phyloP scores from a whole-genome alignment of 2,797 vertebrate species.

The Clarias platycephalus region DNA sequence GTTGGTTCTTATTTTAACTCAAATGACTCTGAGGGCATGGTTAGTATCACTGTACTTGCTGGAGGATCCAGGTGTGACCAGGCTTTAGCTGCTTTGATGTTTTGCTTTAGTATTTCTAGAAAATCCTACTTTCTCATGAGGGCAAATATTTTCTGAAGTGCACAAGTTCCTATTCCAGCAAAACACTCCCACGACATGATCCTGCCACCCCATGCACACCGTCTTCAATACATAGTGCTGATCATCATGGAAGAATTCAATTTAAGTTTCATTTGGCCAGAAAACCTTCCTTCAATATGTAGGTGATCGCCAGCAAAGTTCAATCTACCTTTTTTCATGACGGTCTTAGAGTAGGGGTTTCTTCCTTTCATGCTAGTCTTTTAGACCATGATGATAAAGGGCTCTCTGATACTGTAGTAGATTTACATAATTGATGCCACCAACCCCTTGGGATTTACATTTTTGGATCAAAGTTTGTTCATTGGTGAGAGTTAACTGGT shows the following conservation, averaged over 20 bases:
- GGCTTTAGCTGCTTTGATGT: not conserved
- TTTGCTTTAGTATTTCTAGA: not conserved
- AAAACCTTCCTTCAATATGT: not conserved
- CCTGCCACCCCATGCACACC: not conserved
- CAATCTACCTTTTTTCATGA: not conserved
- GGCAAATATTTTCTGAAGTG: not conserved
- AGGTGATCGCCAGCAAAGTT: not conserved
- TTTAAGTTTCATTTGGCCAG: not conserved
- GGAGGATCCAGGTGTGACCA: not conserved
- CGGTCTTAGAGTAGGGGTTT: not conserved
- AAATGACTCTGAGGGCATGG: not conserved
- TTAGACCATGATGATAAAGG: not conserved
- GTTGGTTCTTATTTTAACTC: not conserved
- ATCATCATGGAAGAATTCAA: not conserved
- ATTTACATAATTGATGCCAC: not conserved
- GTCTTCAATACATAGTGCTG: not conserved
- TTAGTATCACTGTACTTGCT: not conserved
- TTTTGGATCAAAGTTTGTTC: not conserved
- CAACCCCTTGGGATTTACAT: not conserved
- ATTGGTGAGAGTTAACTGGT: not conserved
- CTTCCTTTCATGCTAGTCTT: not conserved
- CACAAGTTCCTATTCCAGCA: not conserved
- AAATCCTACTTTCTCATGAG: not conserved
- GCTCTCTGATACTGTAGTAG: not conserved
- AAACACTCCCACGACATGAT: not conserved